phyloP scores from a whole-genome alignment of 2,113 vertebrate species.

The Tachuris rubrigastra region DNA sequence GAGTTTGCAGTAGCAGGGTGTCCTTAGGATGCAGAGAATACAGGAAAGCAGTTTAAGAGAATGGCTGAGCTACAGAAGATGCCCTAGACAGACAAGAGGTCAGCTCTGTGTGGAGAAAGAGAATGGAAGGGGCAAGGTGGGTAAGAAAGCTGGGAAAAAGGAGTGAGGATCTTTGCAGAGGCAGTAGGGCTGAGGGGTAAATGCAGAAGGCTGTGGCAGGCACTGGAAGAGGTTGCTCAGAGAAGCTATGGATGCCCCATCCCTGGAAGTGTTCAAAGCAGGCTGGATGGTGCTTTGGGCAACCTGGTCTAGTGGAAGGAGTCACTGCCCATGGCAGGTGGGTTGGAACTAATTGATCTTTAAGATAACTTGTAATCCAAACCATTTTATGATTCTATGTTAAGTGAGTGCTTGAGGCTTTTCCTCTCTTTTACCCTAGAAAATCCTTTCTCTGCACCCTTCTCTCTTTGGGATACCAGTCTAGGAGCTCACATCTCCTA shows the following conservation, averaged over 20 bases:
- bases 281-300: background rate
- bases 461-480: background rate
- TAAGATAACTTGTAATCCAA: background rate
- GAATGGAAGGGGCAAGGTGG: background rate
- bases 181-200: background rate
- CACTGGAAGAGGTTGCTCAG: background rate
- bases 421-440: background rate
- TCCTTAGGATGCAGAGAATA: background rate
- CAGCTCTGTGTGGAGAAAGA: background rate
- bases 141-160: background rate
- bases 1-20: background rate
- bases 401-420: background rate
- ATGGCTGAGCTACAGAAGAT: background rate
- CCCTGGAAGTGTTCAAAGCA: background rate
- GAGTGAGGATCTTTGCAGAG: background rate
- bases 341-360: background rate
- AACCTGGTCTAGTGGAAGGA: background rate
- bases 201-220: background rate
- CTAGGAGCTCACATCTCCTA: background rate
- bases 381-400: background rate
- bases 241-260: background rate
- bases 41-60: background rate
- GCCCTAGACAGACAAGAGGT: background rate
- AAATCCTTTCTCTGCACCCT: background rate
- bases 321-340: accelerated